A percentile compares a stretch with the other conserved stretches of the same genome.
Conservation (phyloP, 2,888 invertebrate genomes). For the Eilema sororculum region DNA sequence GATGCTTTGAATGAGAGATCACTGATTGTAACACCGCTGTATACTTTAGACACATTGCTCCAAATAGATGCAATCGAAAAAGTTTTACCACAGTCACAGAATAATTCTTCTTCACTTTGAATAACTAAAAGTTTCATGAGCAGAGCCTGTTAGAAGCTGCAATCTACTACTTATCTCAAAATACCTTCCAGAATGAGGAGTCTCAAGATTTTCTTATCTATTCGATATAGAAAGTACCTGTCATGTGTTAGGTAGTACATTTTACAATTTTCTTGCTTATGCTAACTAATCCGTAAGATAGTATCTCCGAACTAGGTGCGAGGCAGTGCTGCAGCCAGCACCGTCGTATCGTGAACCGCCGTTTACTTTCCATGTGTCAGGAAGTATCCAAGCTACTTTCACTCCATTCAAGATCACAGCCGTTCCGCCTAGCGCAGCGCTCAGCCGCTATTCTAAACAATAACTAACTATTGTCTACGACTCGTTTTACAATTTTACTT, state of each 20-base stretch:
- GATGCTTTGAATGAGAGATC: too few species aligned
- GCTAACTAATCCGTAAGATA: constrained; percentile 66
- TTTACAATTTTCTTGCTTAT: constrained; percentile 62
- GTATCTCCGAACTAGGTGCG: constrained; percentile 58
- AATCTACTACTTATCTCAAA: not conserved
- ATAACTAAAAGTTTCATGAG: too few species aligned
- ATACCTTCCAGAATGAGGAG: not conserved
- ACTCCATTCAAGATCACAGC: constrained; percentile 82
- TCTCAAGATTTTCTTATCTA: not conserved
- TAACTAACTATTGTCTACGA: constrained; percentile 64
- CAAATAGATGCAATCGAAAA: too few species aligned
- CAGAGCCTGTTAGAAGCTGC: not conserved
- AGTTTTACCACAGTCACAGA: too few species aligned
- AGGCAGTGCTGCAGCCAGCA: constrained; percentile 44
- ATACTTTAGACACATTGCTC: too few species aligned
- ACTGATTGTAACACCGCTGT: too few species aligned
- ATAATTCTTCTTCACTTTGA: too few species aligned
- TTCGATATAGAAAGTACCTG: not conserved
- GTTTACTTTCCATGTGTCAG: constrained; percentile 82
- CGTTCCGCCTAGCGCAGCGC: constrained; percentile 70
- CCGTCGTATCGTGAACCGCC: constrained; percentile 58
- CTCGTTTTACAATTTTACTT: constrained; percentile 50
- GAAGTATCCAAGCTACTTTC: constrained; percentile 83
- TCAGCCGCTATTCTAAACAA: constrained; percentile 59
- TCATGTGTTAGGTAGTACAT: not conserved